Evolutionary conservation across 2,888 invertebrate genomes (phyloP).

Genomic region (Epirrhoe alternata): DNA sequence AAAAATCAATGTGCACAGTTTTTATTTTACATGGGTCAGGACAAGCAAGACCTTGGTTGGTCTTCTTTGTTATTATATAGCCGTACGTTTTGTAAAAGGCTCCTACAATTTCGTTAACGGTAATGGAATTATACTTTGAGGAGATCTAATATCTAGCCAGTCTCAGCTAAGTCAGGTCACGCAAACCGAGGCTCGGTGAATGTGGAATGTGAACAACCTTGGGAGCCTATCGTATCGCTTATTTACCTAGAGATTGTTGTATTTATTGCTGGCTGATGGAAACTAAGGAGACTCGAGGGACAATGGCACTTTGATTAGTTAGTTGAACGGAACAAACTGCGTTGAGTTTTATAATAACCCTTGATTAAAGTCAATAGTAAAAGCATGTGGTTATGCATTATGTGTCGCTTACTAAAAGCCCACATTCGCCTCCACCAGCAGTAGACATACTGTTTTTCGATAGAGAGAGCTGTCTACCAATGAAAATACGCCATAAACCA

Average conservation of each 20-base stretch:
- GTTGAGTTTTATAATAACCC: too few species aligned
- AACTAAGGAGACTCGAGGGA: slow-evolving; percentile 13
- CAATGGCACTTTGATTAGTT: neutral
- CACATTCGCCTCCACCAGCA: neutral
- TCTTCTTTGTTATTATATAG: neutral
- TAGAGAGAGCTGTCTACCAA: neutral
- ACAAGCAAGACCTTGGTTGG: neutral
- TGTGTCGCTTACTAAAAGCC: neutral
- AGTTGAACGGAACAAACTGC: too few species aligned
- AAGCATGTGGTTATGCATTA: neutral
- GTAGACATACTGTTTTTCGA: neutral
- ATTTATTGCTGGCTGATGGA: slow-evolving; percentile 36
- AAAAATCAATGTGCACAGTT: neutral
- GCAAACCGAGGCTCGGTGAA: slow-evolving; percentile 60
- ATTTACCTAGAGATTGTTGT: slow-evolving; percentile 43
- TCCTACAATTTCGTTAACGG: slow-evolving; percentile 41
- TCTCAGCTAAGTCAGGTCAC: slow-evolving; percentile 56
- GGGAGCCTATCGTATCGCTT: slow-evolving; percentile 44
- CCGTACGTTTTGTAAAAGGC: slow-evolving; percentile 3
- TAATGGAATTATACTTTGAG: slow-evolving; percentile 39
- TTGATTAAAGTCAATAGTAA: neutral
- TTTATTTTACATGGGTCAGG: neutral
- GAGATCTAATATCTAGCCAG: slow-evolving; percentile 50
- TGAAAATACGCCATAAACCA: neutral
- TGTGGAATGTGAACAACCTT: slow-evolving; percentile 71